A percentile compares a stretch with the other conserved stretches of the same genome.
phyloP scores from a whole-genome alignment of 2,797 vertebrate species.

The Syndactyla subalaris region DNA sequence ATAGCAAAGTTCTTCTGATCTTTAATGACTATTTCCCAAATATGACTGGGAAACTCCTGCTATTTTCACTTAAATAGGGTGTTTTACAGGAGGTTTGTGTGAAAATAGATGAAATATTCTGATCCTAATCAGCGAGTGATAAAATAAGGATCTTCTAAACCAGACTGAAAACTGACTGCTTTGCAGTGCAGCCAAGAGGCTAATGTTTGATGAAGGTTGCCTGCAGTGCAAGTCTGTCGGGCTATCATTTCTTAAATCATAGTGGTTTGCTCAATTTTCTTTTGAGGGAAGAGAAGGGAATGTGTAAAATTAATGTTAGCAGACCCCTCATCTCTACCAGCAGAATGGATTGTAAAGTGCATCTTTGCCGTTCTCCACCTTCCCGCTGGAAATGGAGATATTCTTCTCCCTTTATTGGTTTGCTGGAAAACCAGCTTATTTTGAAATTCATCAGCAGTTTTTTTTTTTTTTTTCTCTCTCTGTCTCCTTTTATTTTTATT shows the following conservation, averaged over 20 bases:
- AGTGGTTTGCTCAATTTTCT: conserved; percentile 54
- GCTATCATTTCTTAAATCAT: conserved; percentile 64
- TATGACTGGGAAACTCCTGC: conserved; percentile 3
- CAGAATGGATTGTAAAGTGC: conserved; percentile 11
- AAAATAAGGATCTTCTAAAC: conserved; percentile 42
- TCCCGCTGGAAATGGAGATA: conserved; percentile 6
- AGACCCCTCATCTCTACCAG: neutral
- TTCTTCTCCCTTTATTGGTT: conserved; percentile 31
- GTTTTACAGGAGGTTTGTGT: neutral
- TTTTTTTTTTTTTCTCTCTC: neutral
- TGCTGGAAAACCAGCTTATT: conserved; percentile 31
- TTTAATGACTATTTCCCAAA: conserved; percentile 17
- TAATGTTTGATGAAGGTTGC: conserved; percentile 53
- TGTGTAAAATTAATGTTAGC: conserved; percentile 36
- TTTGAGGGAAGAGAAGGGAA: conserved; percentile 23
- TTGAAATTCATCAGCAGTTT: neutral
- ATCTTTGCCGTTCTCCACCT: neutral
- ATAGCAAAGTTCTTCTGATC: conserved; percentile 3
- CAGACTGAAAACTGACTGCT: conserved; percentile 28
- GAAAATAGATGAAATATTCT: conserved; percentile 39
- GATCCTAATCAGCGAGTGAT: conserved; percentile 42
- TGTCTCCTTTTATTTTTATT: neutral
- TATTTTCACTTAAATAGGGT: conserved; percentile 9
- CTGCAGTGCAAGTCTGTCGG: conserved; percentile 29
- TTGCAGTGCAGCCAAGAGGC: conserved; percentile 28